These are phyloP conservation scores for Philypnodon macrostomus DNA, from an alignment of 2,797 vertebrate species.

Conservation along the genomic window DNA sequence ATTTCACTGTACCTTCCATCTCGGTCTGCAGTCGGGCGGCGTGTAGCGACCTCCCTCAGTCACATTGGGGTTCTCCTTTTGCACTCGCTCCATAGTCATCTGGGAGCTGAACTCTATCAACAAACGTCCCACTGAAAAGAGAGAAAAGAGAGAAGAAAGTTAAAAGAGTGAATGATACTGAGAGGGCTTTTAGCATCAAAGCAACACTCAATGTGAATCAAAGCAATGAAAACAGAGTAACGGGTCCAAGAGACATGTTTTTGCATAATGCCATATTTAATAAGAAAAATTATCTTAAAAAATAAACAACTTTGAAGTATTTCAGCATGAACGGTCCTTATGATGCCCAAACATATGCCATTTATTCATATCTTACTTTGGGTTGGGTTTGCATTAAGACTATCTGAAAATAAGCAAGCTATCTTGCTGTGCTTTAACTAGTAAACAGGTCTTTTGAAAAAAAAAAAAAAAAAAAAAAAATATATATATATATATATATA, in stretches of 20 bases:
- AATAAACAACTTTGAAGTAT: conserved; percentile 59
- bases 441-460: too few species aligned
- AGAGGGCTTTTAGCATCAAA: conserved; percentile 52
- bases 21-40: conserved; percentile 86
- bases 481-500: too few species aligned
- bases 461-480: too few species aligned
- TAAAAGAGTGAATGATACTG: conserved; percentile 25
- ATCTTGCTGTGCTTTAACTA: too few species aligned
- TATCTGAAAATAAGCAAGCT: too few species aligned
- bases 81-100: conserved; percentile 96
- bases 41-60: conserved; percentile 90
- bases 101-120: conserved; percentile 96
- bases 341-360: conserved; percentile 29
- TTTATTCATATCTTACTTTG: conserved; percentile 29
- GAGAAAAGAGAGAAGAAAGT: conserved; percentile 16
- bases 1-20: conserved; percentile 85
- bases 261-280: conserved; percentile 51
- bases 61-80: conserved; percentile 94
- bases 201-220: conserved; percentile 36
- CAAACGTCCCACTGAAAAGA: conserved; percentile 87
- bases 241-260: conserved; percentile 36
- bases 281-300: conserved; percentile 47
- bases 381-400: too few species aligned
- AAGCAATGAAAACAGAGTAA: conserved; percentile 50
- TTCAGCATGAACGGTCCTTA: conserved; percentile 46